Percentiles rank a stretch among this genome's conserved stretches.
Evolutionary conservation across 2,113 vertebrate species (phyloP).

Genomic region (Phaethon lepturus): DNA sequence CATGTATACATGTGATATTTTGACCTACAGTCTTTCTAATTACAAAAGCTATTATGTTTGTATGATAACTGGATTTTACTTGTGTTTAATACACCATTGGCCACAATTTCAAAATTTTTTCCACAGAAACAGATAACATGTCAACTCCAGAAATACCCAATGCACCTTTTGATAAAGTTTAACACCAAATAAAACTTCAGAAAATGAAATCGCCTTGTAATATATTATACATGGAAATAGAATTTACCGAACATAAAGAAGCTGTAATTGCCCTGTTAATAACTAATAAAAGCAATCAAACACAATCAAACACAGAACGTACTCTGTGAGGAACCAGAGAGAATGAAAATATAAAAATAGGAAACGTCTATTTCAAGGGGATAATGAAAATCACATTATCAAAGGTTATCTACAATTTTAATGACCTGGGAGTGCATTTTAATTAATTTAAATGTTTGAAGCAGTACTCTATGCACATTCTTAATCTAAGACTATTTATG

Average conservation of each 20-base stretch:
- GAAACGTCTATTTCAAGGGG: not conserved
- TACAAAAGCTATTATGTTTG: not conserved
- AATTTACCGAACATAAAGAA: not conserved
- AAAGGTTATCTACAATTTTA: slow-evolving; percentile 4
- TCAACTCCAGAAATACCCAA: not conserved
- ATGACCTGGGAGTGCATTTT: not conserved
- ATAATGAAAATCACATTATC: slow-evolving; percentile 13
- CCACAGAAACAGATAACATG: not conserved
- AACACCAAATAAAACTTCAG: not conserved
- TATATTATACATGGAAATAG: not conserved
- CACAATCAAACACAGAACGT: not conserved
- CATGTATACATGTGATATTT: not conserved
- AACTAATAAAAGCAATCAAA: not conserved
- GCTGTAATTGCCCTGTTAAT: not conserved
- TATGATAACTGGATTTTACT: not conserved
- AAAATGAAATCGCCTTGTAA: not conserved
- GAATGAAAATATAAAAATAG: not conserved
- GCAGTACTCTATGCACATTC: not conserved
- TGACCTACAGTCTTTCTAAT: not conserved
- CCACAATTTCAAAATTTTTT: not conserved
- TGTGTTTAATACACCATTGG: not conserved
- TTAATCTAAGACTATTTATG: not conserved
- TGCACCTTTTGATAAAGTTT: not conserved
- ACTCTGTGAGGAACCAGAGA: not conserved
- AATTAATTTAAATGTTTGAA: slow-evolving; percentile 39